phyloP scores from a whole-genome alignment of 2,113 vertebrate genomes.

The Leptosomus discolor region DNA sequence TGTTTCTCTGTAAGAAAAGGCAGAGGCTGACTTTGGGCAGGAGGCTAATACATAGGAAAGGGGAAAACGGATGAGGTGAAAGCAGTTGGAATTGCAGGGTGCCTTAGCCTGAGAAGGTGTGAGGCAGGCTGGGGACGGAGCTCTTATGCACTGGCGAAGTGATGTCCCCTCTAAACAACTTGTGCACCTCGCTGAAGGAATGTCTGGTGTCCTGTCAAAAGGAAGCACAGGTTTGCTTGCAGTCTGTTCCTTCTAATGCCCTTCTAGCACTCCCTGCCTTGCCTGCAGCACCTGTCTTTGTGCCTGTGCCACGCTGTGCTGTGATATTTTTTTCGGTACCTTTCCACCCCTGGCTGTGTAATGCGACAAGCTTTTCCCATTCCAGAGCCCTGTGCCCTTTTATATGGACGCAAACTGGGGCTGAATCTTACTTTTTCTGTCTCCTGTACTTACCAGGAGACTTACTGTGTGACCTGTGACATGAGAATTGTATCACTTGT shows the following conservation, averaged over 20 bases:
- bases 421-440: not conserved
- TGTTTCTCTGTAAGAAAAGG: not conserved
- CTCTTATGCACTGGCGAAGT: not conserved
- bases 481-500: not conserved
- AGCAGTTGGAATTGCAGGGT: not conserved
- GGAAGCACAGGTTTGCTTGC: not conserved
- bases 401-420: not conserved
- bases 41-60: not conserved
- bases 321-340: not conserved
- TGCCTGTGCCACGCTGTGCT: not conserved
- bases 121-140: not conserved
- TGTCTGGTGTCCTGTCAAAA: not conserved
- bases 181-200: rapidly evolving
- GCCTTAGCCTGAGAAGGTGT: not conserved
- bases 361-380: not conserved
- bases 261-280: not conserved
- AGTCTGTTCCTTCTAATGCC: not conserved
- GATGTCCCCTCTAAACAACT: not conserved
- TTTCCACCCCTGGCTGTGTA: not conserved
- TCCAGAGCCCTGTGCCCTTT: not conserved
- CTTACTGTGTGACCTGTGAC: not conserved
- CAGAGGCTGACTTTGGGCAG: not conserved
- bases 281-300: not conserved
- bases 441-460: not conserved
- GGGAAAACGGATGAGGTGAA: not conserved